Evolutionary conservation across 2,888 invertebrate species (phyloP), one percentile per base, ranked within the genome.

Genomic region (Thera britannica): DNA sequence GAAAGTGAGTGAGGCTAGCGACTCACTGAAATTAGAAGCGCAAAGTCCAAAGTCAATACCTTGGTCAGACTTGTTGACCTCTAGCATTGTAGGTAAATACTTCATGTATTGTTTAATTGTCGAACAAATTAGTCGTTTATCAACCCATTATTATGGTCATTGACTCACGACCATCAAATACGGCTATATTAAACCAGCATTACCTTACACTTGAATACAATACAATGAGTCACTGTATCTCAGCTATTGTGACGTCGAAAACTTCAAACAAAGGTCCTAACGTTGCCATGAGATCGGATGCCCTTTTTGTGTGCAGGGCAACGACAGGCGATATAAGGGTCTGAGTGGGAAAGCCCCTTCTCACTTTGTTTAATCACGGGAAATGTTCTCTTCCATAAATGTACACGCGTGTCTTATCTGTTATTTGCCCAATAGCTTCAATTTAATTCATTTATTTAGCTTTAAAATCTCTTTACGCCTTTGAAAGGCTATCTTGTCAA

Each of bases 271-370:
- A 62, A 69, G 65, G 65, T 62, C 62, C 35, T 11, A 46, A 46
- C 61, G 62, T 69, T 66, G 57, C 62, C 46, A 69, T 59, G 65
- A 62, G 11, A 61, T 66, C 41, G 44, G 44, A 11, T 54, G 68
- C 66, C 67, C 67, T 64, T 67, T 67, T 71, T 69, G 61, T 49
- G 51, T 52, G 58, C 61, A 58, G 72, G 66, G 68, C 72, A 74
- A 72, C 68, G 73, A 70, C 67, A 63, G 65, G 35, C 68, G 66
- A 38, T 51, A 63, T 62, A 23, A 61, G 68, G 65, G 63, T 71
- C 68, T 56, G 67, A 67, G 72, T 72, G 65, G 62, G 56, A 60
- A 46, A 64, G 60, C 52, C 52, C 68, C 58, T 61, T 9, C 36
- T 60, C 55, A 65, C 64, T 64, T 60, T 38, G 38, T 64, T 63